Conservation (phyloP, 1,140 invertebrate genomes). For the Pogonognathellus flavescens region DNA sequence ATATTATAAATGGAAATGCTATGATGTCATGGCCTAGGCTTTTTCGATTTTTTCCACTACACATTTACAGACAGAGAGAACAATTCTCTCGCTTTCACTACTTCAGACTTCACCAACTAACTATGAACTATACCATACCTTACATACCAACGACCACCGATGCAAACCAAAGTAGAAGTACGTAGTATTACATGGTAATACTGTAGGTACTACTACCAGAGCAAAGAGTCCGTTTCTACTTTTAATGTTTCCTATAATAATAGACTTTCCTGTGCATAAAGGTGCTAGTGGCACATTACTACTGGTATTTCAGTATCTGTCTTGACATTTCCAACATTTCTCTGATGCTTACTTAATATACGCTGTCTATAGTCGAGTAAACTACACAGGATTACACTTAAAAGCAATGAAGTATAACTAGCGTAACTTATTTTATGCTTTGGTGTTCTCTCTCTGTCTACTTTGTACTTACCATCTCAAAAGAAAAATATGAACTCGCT, state of each 20-base stretch:
- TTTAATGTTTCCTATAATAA: neutral
- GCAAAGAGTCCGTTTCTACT: neutral
- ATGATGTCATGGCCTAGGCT: constrained; percentile 40
- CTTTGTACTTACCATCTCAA: no score
- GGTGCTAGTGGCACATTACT: constrained; percentile 9
- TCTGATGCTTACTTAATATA: neutral
- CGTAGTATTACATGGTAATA: constrained; percentile 8
- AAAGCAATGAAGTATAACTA: neutral
- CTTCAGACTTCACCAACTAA: constrained; percentile 9
- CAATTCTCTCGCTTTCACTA: constrained; percentile 26
- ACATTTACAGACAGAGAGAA: neutral
- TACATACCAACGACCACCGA: no score
- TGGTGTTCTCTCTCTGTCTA: neutral
- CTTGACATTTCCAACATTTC: constrained; percentile 43
- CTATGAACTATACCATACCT: neutral
- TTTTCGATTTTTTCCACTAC: constrained; percentile 32
- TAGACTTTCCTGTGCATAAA: neutral
- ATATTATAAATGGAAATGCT: constrained; percentile 49
- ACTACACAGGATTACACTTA: no score
- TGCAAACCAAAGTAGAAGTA: neutral
- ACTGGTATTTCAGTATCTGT: constrained; percentile 37
- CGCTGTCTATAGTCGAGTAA: neutral
- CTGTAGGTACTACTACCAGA: neutral
- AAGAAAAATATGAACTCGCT: no score
- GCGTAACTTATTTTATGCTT: neutral